These are phyloP conservation scores for Nilaparvata lugens DNA, from an alignment of 1,140 invertebrate species.

Conservation along the genomic window DNA sequence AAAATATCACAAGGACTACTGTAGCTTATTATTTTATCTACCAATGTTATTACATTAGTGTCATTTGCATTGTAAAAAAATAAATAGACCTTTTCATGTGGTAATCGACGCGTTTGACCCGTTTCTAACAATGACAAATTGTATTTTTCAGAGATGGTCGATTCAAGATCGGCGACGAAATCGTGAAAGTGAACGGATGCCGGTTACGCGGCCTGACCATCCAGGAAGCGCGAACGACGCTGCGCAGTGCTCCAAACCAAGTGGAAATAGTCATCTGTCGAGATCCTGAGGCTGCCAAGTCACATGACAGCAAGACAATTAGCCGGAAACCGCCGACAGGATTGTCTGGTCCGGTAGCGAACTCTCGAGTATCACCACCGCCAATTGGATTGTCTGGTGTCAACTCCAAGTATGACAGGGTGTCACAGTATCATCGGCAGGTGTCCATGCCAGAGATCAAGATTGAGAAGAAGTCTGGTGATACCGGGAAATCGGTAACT, in stretches of 20 bases:
- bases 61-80: no score
- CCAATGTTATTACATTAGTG: no score
- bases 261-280: slow-evolving; percentile 47
- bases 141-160: slow-evolving; percentile 43
- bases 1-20: no score
- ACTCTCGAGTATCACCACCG: neutral
- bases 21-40: no score
- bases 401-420: neutral
- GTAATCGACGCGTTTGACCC: no score
- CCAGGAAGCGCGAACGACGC: slow-evolving; percentile 46
- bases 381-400: no score
- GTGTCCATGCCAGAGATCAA: slow-evolving; percentile 25
- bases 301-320: neutral
- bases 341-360: neutral
- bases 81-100: no score
- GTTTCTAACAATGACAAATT: slow-evolving; percentile 13
- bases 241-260: slow-evolving; percentile 41
- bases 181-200: slow-evolving; percentile 55
- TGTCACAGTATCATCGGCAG: slow-evolving; percentile 18
- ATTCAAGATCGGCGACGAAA: slow-evolving; percentile 51
- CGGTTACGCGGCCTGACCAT: slow-evolving; percentile 50
- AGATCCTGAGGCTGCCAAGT: neutral
- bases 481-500: neutral
- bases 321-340: slow-evolving; percentile 4
- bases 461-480: slow-evolving; percentile 11